Conservation (phyloP, 2,888 invertebrate species). For the Eucriotettix oculatus region DNA sequence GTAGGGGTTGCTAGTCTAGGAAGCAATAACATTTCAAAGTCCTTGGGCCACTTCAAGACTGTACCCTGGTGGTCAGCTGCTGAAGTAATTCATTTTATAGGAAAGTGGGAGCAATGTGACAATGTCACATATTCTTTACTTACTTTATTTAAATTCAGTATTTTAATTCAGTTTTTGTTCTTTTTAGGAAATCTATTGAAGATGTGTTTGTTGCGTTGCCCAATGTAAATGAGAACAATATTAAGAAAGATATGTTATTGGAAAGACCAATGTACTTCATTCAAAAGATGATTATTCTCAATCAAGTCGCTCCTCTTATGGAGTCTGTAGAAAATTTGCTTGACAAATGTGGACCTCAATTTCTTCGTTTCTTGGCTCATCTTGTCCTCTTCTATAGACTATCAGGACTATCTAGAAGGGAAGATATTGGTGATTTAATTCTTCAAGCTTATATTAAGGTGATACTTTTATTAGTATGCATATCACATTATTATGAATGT, state of each 20-base stretch:
- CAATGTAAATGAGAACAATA: no score
- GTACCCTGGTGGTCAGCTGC: no score
- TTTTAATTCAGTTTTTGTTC: no score
- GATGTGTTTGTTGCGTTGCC: conserved; percentile 26
- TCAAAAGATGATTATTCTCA: conserved; percentile 72
- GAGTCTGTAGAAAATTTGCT: conserved; percentile 52
- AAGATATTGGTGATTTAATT: conserved; percentile 56
- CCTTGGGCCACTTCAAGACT: no score
- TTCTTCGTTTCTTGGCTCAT: conserved; percentile 71
- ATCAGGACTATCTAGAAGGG: conserved; percentile 53
- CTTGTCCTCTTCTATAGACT: conserved; percentile 66
- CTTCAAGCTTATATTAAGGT: conserved; percentile 46
- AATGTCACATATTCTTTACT: no score
- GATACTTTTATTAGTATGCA: not conserved
- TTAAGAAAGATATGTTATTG: conserved; percentile 18
- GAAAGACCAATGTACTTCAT: conserved; percentile 54
- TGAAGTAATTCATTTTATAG: no score
- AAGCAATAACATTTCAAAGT: no score
- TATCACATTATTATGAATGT: no score
- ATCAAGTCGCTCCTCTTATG: conserved; percentile 47
- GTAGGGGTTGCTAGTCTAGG: no score
- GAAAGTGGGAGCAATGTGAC: no score
- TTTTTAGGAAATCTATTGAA: conserved; percentile 41
- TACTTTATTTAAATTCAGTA: no score
- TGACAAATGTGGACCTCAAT: conserved; percentile 23